Evolutionary conservation across 2,797 vertebrate genomes (phyloP), one percentile per base, ranked within the genome.

Genomic region (Spinibarbus caldwelli): DNA sequence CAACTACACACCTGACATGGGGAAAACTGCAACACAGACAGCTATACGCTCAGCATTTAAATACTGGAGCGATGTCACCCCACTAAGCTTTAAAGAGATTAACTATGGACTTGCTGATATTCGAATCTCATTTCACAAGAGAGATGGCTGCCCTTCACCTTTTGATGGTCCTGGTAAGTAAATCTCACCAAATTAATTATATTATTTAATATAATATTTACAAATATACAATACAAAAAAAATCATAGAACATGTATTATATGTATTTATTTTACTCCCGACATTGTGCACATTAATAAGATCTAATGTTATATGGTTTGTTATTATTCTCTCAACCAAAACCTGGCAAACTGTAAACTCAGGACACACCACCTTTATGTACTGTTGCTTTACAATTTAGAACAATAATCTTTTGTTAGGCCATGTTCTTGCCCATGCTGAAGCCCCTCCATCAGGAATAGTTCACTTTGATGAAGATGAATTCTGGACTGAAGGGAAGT

Each of bases 401-500:
- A 15, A 17, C 59, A 31, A 57, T 66, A 31, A 21, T 0, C 73
- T 64, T 9, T 36, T 57, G 75, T 62, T 88, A 98, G 97, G 97
- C 78, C 92, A 88, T 8, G 96, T 97, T 1, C 92, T 98, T 68
- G 97, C 96, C 59, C 97, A 97, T 41, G 97, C 96, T 1, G 96
- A 97, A 89, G 89, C 95, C 49, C 97, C 97, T 82, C 95, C 97
- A 78, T 93, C 95, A 23, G 97, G 97, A 41, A 92, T 96, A 0
- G 94, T 97, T 77, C 97, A 98, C 87, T 97, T 98, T 64, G 97
- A 98, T 71, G 95, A 96, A 78, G 97, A 96, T 15, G 97, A 98
- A 90, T 90, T 90, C 80, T 98, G 97, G 97, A 97, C 96, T 0
- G 97, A 98, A 88, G 93, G 95, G 2, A 88, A 92, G 6, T 93